phyloP scores from a whole-genome alignment of 2,113 vertebrate species.

The Nymphicus hollandicus region DNA sequence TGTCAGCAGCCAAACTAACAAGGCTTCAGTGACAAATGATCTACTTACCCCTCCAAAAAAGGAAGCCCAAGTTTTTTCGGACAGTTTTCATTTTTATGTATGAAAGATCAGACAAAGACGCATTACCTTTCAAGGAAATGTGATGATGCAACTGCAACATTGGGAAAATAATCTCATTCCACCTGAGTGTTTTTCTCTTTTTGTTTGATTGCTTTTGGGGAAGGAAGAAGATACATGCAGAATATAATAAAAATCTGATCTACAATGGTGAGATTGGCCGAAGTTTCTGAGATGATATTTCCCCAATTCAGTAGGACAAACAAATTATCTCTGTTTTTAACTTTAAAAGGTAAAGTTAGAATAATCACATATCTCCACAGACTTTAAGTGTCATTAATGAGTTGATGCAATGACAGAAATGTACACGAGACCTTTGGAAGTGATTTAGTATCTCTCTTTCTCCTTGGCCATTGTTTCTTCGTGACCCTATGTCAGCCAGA shows the following conservation, averaged over 20 bases:
- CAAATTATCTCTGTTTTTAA: not conserved
- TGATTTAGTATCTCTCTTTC: not conserved
- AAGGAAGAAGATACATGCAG: not conserved
- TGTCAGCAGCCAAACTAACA: not conserved
- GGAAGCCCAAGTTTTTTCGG: not conserved
- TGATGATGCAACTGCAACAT: not conserved
- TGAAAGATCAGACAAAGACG: not conserved
- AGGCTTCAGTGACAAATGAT: not conserved
- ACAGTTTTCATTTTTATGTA: not conserved
- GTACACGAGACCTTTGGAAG: not conserved
- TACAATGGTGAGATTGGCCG: not conserved
- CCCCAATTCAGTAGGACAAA: not conserved
- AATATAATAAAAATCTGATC: not conserved
- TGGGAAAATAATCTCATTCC: not conserved
- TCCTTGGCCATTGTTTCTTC: not conserved
- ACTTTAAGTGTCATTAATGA: not conserved
- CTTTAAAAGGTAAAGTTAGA: not conserved
- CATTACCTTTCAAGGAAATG: not conserved
- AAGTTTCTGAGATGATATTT: not conserved
- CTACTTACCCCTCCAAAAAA: not conserved
- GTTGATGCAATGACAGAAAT: not conserved
- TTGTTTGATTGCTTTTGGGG: not conserved
- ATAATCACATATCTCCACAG: not conserved
- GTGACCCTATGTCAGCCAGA: not conserved
- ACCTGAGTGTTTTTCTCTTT: not conserved